Base-by-base conservation (phyloP, 2,113 vertebrate species). In the Scytalopus superciliaris region DNA sequence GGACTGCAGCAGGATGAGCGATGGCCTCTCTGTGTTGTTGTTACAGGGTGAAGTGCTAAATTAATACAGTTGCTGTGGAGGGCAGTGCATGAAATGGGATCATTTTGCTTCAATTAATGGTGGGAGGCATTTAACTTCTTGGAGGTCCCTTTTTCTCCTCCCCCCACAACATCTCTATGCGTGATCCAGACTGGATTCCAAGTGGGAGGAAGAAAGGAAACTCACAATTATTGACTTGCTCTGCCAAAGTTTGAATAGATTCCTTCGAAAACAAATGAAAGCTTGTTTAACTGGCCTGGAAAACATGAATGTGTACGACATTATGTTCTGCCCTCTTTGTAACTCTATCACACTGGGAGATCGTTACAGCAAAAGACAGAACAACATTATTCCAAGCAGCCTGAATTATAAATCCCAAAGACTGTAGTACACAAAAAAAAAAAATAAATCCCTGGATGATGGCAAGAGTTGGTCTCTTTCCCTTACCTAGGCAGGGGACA, bases 181-280 rank as follows among this genome's bases (percentile, higher is more conserved):
- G 1, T 88, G 83, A 88, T 84, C 76, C 83, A 76, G 50, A 80
- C 42, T 74, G 55, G 86, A 77, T 93, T 93, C 80, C 64, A 83
- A 92, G 56, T 28, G 56, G 35, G 49, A 89, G 52, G 39, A 89
- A 77, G 42, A 95, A 84, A 86, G 59, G 33, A 92, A 92, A 84
- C 17, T 59, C 83, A 80, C 23, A 80, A 74, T 93, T 95, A 86
- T 83, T 90, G 88, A 85, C 92, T 83, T 80, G 14, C 33, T 86
- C 60, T 94, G 83, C 67, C 72, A 88, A 89, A 67, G 42, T 67
- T 95, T 93, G 68, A 77, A 89, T 23, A 74, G 79, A 89, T 94
- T 86, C 25, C 75, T 93, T 63, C 72, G 92, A 62, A 89, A 92
- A 94, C n/a, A 92, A 92, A 97, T 52, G 83, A 73, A 86, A 92